Conservation (phyloP, 2,888 invertebrate genomes). For the Erebia epiphron region DNA sequence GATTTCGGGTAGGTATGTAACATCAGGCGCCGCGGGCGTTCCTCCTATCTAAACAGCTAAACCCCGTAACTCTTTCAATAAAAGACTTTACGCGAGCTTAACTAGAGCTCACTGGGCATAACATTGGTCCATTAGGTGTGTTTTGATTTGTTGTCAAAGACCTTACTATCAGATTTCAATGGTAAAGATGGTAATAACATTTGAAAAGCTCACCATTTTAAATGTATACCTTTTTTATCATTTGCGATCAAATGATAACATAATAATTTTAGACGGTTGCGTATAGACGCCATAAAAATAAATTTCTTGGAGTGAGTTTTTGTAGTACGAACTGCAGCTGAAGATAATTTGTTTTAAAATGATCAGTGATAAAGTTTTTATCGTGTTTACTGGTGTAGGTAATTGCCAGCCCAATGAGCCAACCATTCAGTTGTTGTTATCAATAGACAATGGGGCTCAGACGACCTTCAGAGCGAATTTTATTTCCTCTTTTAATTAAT, state of each 20-base stretch:
- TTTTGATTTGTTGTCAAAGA: conserved; percentile 72
- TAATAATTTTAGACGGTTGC: conserved; percentile 30
- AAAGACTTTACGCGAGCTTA: conserved; percentile 71
- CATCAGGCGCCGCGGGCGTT: conserved; percentile 71
- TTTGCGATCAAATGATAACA: conserved; percentile 45
- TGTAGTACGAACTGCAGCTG: conserved; percentile 48
- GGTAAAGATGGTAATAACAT: conserved; percentile 57
- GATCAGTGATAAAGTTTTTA: conserved; percentile 62
- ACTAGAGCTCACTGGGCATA: conserved; percentile 69
- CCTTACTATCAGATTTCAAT: conserved; percentile 55
- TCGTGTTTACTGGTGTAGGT: conserved; percentile 44
- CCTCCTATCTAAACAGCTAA: conserved; percentile 68
- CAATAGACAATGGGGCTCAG: conserved; percentile 31
- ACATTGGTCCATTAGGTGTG: conserved; percentile 59
- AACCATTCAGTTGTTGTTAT: conserved; percentile 31
- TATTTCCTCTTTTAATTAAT: conserved; percentile 35
- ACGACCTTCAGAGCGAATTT: conserved; percentile 34
- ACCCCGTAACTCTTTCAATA: conserved; percentile 77
- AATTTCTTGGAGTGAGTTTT: conserved; percentile 38
- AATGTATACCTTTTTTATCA: conserved; percentile 40
- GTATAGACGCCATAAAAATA: conserved; percentile 35
- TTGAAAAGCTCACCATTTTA: conserved; percentile 20
- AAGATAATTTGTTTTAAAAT: conserved; percentile 62
- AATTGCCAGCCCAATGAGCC: conserved; percentile 44
- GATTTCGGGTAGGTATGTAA: conserved; percentile 54